Conservation (phyloP, 2,797 vertebrate species). For the Muscicapa comitata region DNA sequence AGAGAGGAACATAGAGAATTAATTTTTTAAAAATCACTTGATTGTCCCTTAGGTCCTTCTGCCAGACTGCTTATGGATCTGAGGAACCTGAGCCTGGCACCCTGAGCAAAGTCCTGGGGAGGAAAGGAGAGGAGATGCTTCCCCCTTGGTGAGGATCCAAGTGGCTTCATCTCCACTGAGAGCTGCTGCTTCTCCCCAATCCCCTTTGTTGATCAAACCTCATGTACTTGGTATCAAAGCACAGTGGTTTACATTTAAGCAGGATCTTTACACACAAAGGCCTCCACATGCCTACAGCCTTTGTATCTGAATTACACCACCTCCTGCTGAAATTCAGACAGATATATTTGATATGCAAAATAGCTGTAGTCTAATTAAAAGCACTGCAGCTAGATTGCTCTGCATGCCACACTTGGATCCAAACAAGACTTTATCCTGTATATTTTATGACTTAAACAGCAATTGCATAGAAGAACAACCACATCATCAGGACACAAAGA, state of each 20-base stretch:
- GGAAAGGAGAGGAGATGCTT: background rate
- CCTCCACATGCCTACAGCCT: background rate
- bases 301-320: constrained; percentile 1
- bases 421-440: background rate
- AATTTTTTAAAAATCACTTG: background rate
- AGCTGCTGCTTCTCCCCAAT: background rate
- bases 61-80: background rate
- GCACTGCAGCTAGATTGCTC: background rate
- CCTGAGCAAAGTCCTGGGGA: background rate
- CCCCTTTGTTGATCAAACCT: background rate
- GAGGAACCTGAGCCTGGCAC: accelerated
- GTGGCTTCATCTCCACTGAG: background rate
- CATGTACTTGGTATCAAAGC: background rate
- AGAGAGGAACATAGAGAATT: background rate
- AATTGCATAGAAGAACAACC: background rate
- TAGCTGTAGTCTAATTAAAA: constrained; percentile 46
- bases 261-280: background rate
- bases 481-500: background rate
- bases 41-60: background rate
- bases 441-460: background rate
- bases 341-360: constrained; percentile 37
- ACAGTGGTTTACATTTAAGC: background rate
- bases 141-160: background rate
- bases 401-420: background rate
- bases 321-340: constrained; percentile 30